Evolutionary conservation across 2,888 invertebrate genomes (phyloP), one percentile per base, ranked within the genome.

Genomic region (Epinotia ramella): DNA sequence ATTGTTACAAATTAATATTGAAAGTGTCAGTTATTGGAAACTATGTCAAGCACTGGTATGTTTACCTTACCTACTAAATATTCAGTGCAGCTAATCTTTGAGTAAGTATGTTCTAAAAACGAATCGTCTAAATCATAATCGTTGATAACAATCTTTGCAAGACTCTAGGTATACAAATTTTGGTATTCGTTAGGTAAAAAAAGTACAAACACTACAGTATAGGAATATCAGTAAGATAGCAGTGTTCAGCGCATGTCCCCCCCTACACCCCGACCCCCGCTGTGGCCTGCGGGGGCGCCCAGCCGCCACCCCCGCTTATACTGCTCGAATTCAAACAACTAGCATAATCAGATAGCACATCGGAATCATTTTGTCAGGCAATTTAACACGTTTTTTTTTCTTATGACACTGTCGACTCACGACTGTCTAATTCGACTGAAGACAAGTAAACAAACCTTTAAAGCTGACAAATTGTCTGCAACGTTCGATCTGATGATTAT

Each of bases 231-330:
- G 53, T 57, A 68, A 24, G 59, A 9, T 20, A 56, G 20, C 24
- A 68, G 44, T 6, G 40, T 20, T 44, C 68, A 33, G 7, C 63
- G 28, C 33, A 46, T 56, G 53, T 24, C 63, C 73, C 20, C 20
- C 40, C 44, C 59, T 3, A 46, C 24, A 3, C 12, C 13, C 56
- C 49, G 11, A 6, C 33, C 60, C 68, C 18, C 62, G 24, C 16
- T 2, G 20, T 11, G 2, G 12, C 40, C 62, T 13, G 67, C 62
- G 53, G 62, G 69, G 62, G 69, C 57, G 68, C 74, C 74, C 74
- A 74, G 74, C 74, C 74, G 64, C 33, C 69, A 16, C 69, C 56
- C 73, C 74, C 33, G 56, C 57, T 46, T 11, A 16, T 16, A 24
- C n/a, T 13, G 12, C 16, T 49, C 16, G 4, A 13, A 13, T 13